Base-by-base conservation (phyloP, 2,888 invertebrate genomes). In the Abrostola triplasia region DNA sequence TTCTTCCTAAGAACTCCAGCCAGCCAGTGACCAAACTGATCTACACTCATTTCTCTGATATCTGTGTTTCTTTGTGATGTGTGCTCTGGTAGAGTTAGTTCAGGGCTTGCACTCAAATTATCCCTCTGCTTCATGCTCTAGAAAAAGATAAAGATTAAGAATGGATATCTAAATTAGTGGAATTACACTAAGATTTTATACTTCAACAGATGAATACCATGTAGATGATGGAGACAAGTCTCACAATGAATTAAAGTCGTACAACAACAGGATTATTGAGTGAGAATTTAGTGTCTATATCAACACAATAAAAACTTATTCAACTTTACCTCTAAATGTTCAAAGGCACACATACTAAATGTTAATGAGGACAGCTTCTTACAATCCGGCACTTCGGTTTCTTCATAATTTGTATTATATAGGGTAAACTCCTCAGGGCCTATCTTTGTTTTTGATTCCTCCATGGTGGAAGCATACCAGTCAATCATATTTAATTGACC, bases 401-500 rank as follows among this genome's bases (percentile, higher is more conserved):
- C 84, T 54, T 85, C 87, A 80, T 81, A 80, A 24, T 84, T 74
- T 4, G 83, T 82, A 64, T 80, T 80, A 24, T 80, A 70, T 8
- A 90, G 59, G 49, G 80, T 64, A 71, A 84, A 90, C 11, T 91
- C 90, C 44, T 88, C 77, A 40, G 82, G 80, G 0, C 83, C 87
- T 63, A 96, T 91, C 49, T 93, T 91, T 56, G 94, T 87, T 70
- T 92, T 93, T 12, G 95, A 95, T 70, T 95, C 95, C 81, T 96
- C 96, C 6, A 95, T 88, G 24, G 95, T 93, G 54, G 96, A 92
- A 74, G 96, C 96, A 87, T 96, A 96, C 83, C 97, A 95, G 86
- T 97, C 96, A 77, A 97, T 92, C 55, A 96, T 95, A 36, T 95
- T 95, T n/a, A 97, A 86, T 38, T 96, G 95, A 1, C 96, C 96